Conservation (phyloP, 2,113 vertebrate species). For the Gambusia holbrooki region DNA sequence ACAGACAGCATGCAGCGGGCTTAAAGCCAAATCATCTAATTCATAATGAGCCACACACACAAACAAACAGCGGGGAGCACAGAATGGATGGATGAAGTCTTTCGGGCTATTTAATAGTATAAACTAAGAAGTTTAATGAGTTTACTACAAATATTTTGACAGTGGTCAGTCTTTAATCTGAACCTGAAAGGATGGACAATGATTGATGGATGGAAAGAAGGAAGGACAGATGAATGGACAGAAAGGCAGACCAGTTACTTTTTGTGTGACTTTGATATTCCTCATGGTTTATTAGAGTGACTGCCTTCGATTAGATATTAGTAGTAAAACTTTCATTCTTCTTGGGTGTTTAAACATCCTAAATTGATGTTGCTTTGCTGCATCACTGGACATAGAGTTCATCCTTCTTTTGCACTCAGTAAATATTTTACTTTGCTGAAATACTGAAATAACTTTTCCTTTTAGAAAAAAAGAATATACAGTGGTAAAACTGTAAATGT, state of each 20-base stretch:
- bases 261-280: not conserved
- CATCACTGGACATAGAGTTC: not conserved
- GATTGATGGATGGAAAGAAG: not conserved
- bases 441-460: not conserved
- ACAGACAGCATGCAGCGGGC: slow-evolving; percentile 54
- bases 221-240: not conserved
- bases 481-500: no score
- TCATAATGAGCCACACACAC: slow-evolving; percentile 48
- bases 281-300: not conserved
- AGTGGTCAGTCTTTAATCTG: no score
- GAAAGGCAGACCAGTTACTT: no score
- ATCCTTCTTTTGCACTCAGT: no score
- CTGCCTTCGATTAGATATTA: no score
- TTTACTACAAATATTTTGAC: slow-evolving; percentile 6
- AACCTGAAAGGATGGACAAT: not conserved
- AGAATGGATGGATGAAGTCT: slow-evolving; percentile 23
- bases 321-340: not conserved
- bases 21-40: slow-evolving; percentile 61
- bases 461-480: not conserved
- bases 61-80: slow-evolving; percentile 64
- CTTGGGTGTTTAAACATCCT: not conserved
- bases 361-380: not conserved
- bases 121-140: slow-evolving; percentile 57
- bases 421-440: no score
- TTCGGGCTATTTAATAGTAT: slow-evolving; percentile 22